Evolutionary conservation across 2,797 vertebrate genomes (phyloP).

Genomic region (Sebastes dallii): DNA sequence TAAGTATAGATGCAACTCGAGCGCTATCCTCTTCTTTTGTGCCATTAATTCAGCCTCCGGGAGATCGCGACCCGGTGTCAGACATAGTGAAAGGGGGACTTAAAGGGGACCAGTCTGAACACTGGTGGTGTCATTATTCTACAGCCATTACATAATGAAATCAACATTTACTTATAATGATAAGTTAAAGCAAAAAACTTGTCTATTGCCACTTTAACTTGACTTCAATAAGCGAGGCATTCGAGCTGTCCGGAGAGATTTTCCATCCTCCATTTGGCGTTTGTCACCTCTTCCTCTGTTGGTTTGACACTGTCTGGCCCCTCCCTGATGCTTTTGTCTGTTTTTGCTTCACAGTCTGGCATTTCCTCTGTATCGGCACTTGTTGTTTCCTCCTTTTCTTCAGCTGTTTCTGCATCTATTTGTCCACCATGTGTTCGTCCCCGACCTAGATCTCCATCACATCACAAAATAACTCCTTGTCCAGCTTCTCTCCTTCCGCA

Average conservation of each 20-base stretch:
- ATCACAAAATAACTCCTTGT: constrained; percentile 43
- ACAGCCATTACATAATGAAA: too few relatives aligned
- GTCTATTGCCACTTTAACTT: too few relatives aligned
- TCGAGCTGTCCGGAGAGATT: not conserved
- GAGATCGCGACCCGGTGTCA: too few relatives aligned
- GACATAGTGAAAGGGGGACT: too few relatives aligned
- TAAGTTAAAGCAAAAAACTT: too few relatives aligned
- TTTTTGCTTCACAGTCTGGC: constrained; percentile 68
- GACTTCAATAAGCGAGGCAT: not conserved
- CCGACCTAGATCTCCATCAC: constrained; percentile 80
- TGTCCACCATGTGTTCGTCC: constrained; percentile 50
- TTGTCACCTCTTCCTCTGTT: not conserved
- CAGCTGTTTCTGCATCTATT: constrained; percentile 12
- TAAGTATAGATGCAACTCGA: too few relatives aligned
- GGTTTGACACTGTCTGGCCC: constrained; percentile 10
- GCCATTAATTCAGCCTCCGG: too few relatives aligned
- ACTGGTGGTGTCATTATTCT: too few relatives aligned
- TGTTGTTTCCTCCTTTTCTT: constrained; percentile 51
- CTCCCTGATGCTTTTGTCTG: constrained; percentile 62
- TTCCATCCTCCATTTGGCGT: constrained; percentile 5
- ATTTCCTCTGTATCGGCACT: constrained; percentile 44
- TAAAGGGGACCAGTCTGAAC: too few relatives aligned
- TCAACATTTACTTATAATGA: too few relatives aligned
- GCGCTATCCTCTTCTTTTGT: too few relatives aligned
- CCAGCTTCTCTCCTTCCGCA: constrained; percentile 1